Evolutionary conservation across 2,797 vertebrate species (phyloP), one percentile per base, ranked within the genome.

Genomic region (Eleutherodactylus coqui): DNA sequence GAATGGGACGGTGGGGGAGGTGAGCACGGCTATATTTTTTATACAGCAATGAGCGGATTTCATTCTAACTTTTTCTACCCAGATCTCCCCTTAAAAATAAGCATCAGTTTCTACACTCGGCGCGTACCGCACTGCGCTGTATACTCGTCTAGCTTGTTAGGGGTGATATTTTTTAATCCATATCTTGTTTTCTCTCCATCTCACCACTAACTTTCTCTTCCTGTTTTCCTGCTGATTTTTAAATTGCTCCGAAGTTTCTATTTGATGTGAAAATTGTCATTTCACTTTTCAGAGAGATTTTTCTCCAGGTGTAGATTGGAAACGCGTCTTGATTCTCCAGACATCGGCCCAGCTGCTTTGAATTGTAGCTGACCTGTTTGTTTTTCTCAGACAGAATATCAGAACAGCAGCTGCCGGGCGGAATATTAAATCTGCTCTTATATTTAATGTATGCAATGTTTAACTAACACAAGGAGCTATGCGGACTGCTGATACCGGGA

Each of bases 241-340:
- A 85, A 81, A 87, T 87, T 87, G 86, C 86, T 87, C 79, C 47
- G 82, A 76, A 84, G 53, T 47, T 81, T 84, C 70, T 67, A 41
- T 79, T 73, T 76, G 49, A 87, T 69, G 86, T 87, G 86, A 81
- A 87, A 87, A 87, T 87, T 87, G 82, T 87, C 78, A 81, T 81
- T 81, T 34, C 69, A 53, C 86, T 53, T 81, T 75, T 67, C 45
- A 34, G 45, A 81, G 70, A 78, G 45, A 43, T 38, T 75, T 79
- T 75, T 81, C 36, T 81, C 67, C 82, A 87, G 86, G 86, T 87
- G 86, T 84, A 81, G 86, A 87, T 87, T 84, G 55, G 77, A 81
- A 87, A 80, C 34, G 49, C 16, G 51, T 64, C 51, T 41, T 36
- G 41, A 55, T 67, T 81, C 60, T 32, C 55, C 14, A 84, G 86